phyloP scores from a whole-genome alignment of 2,888 invertebrate genomes.

The Athetis lepigone region DNA sequence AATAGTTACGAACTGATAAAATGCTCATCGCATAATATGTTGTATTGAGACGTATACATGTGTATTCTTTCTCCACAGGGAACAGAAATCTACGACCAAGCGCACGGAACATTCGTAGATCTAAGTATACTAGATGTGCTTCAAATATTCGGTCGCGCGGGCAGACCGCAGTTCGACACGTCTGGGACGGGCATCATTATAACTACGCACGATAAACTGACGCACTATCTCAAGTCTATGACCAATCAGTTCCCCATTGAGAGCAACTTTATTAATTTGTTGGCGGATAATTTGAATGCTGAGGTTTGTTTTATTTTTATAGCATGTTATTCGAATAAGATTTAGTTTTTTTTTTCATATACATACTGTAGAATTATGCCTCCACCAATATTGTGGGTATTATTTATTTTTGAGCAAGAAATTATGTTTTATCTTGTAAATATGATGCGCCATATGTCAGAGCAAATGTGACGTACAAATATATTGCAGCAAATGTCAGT shows the following conservation, averaged over 20 bases:
- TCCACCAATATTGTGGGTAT: too few relatives aligned
- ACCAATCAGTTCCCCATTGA: slow-evolving; percentile 99
- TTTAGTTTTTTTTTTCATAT: too few relatives aligned
- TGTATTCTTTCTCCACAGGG: slow-evolving; percentile 90
- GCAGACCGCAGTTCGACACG: slow-evolving; percentile 98
- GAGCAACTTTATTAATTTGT: slow-evolving; percentile 97
- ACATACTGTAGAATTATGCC: too few relatives aligned
- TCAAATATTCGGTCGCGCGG: slow-evolving; percentile 99
- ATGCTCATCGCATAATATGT: too few relatives aligned
- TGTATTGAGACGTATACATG: too few relatives aligned
- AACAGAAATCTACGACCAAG: slow-evolving; percentile 99
- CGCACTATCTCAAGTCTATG: slow-evolving; percentile 97
- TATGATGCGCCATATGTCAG: too few relatives aligned
- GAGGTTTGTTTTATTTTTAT: slow-evolving; percentile 91
- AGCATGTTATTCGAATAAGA: too few relatives aligned
- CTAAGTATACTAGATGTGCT: slow-evolving; percentile 99
- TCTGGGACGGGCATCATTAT: slow-evolving; percentile 99
- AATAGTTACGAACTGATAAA: too few relatives aligned
- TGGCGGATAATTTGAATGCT: slow-evolving; percentile 99
- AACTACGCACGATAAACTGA: slow-evolving; percentile 97
- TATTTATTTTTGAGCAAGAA: too few relatives aligned
- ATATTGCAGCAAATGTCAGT: too few relatives aligned
- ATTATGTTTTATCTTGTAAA: too few relatives aligned
- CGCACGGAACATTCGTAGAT: slow-evolving; percentile 98
- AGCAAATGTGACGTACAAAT: too few relatives aligned